A percentile compares a stretch with the other conserved stretches of the same genome.
phyloP scores from a whole-genome alignment of 2,888 invertebrate species.

The Tillus elongatus region DNA sequence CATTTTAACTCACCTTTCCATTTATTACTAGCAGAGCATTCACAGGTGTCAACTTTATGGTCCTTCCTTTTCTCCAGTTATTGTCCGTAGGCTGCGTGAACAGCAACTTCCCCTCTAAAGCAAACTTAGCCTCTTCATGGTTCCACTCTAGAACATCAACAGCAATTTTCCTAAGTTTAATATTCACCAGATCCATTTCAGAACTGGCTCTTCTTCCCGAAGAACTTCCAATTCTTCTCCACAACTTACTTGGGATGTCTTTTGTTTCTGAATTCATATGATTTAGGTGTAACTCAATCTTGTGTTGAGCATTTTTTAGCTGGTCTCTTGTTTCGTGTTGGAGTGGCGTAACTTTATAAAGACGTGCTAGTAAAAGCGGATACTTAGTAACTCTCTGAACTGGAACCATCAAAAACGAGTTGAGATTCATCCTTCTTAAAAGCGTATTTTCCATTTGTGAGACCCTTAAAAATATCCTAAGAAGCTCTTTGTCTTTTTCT shows the following conservation, averaged over 20 bases:
- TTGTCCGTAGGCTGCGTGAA: slow-evolving; percentile 86
- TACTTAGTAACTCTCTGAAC: slow-evolving; percentile 96
- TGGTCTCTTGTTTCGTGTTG: slow-evolving; percentile 75
- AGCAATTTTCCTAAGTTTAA: slow-evolving; percentile 85
- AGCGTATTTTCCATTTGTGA: slow-evolving; percentile 95
- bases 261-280: slow-evolving; percentile 92
- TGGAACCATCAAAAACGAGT: slow-evolving; percentile 97
- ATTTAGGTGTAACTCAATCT: slow-evolving; percentile 86
- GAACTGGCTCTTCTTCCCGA: slow-evolving; percentile 63
- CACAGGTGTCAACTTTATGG: slow-evolving; percentile 78
- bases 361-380: slow-evolving; percentile 79
- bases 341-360: slow-evolving; percentile 81
- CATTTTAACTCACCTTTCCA: slow-evolving; percentile 83
- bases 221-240: slow-evolving; percentile 80
- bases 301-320: slow-evolving; percentile 79
- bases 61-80: slow-evolving; percentile 82
- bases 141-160: slow-evolving; percentile 91
- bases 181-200: slow-evolving; percentile 82
- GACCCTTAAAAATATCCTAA: slow-evolving; percentile 87
- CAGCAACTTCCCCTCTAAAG: slow-evolving; percentile 79
- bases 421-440: slow-evolving; percentile 87
- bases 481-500: slow-evolving; percentile 88
- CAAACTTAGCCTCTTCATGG: slow-evolving; percentile 84
- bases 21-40: slow-evolving; percentile 86
- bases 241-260: slow-evolving; percentile 81